Evolutionary conservation across 2,797 vertebrate species (phyloP), one percentile per base, ranked within the genome.

Genomic region (Rhabdophis nuchalis): DNA sequence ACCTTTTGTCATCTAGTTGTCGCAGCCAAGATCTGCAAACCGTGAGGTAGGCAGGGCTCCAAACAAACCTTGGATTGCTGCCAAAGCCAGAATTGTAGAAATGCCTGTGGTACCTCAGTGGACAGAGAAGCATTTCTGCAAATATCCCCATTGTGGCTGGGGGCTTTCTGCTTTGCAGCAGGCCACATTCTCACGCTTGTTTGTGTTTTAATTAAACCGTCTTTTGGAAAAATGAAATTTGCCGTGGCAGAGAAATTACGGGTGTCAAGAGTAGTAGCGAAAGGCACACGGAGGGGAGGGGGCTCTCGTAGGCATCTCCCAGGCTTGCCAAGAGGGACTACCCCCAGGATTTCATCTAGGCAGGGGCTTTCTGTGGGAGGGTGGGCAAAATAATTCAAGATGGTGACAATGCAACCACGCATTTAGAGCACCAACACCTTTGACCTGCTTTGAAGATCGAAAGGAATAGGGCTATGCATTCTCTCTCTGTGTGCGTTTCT

Each of bases 61-160:
- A 77, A 77, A 18, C 18, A 41, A 77, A 41, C 32, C 72, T 36
- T 77, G 72, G 72, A 41, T 20, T 41, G 20, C 0, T 1, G 72
- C 72, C 72, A 77, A 77, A 77, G 18, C 72, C 72, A 77, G 72
- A 77, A 77, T 77, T 41, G 72, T 20, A 41, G 72, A 77, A 77
- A 77, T 54, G 85, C 85, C 72, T 77, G 72, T 77, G 72, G 72
- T 41, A 77, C 72, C 18, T 77, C 72, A 41, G 18, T 77, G 68
- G 32, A 77, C 68, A 9, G 32, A 77, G 68, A 77, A 77, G 68
- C 68, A 77, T 41, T 77, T 77, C 68, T 41, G 32, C 68, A 77
- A 77, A 77, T 41, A 23, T 20, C 32, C 32, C 18, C 32, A 77
- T 77, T 77, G 68, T 41, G 68, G 68, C 68, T 77, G 68, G 16